Evolutionary conservation across 2,797 vertebrate genomes (phyloP).

Genomic region (Hydrophis major): DNA sequence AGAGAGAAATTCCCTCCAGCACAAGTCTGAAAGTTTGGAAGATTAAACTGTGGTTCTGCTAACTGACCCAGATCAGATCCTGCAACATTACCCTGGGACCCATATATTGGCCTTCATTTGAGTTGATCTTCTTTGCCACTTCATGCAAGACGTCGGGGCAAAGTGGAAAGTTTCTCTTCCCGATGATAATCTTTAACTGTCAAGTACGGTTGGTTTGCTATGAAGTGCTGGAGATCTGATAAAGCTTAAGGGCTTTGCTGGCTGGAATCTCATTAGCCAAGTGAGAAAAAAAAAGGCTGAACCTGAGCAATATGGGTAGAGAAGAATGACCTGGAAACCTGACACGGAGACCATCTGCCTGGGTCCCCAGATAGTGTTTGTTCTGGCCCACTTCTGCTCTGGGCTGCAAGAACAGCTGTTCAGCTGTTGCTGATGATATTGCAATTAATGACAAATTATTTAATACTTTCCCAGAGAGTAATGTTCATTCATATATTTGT

Average conservation of each 20-base stretch:
- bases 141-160: not conserved
- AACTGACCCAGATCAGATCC: not conserved
- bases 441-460: constrained; percentile 56
- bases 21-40: not conserved
- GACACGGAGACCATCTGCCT: constrained; percentile 30
- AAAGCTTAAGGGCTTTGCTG: constrained; percentile 3
- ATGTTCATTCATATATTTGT: not conserved
- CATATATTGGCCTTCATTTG: too few species aligned
- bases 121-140: not conserved
- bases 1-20: too few species aligned
- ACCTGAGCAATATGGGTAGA: not conserved
- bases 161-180: not conserved
- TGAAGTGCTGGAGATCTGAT: accelerated
- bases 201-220: not conserved
- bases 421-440: constrained; percentile 55
- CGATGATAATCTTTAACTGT: not conserved
- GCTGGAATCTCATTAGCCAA: not conserved
- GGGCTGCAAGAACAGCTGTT: constrained; percentile 50
- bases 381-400: constrained; percentile 51
- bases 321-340: constrained; percentile 29
- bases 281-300: not conserved
- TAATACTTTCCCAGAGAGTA: constrained; percentile 53
- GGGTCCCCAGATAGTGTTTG: constrained; percentile 46
- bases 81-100: not conserved
- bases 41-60: not conserved